Evolutionary conservation across 35 echinoderm and acorn worm species (phyloP), one percentile per base, ranked within the genome.

Genomic region (Stichopus chloronotus): DNA sequence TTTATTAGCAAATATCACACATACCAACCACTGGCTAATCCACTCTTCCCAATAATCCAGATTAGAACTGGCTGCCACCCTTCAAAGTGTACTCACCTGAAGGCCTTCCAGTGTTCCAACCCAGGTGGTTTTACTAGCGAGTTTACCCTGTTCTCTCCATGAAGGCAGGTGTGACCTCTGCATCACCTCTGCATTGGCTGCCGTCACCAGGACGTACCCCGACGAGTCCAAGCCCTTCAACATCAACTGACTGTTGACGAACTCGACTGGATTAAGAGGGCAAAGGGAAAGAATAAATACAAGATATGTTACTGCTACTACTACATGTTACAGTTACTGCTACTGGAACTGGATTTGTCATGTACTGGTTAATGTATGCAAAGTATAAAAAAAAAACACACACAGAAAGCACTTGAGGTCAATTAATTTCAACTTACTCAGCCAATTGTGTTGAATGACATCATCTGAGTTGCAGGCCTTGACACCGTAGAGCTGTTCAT

Each of bases 241-340:
- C 97, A 99, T 96, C 17, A 99, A 83, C 52, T 98, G 95, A 80
- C 97, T 99, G 92, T 99, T 99, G 43, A 93, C 90, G 58, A 99
- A 92, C 71, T 98, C 97, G 92, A 99, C 97, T 99, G 91, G n/a
- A 83, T 56, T 92, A 57, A 59, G 52, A 79, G 11, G 54, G 53
- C 72, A 90, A 92, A 9, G 57, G 11, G 21, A 43, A 43, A 43
- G 30, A 43, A 43, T 43, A 43, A 43, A 43, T 43, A 43, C 30
- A 43, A 43, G 22, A 72, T 13, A 13, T 72, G 69, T 21, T 72
- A 13, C 13, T 16, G 2, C 69, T 21, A 13, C 69, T 72, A 72
- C 4, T 4, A 13, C 22, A 22, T 13, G 69, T 16, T 13, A 72
- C 69, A 72, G 22, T 21, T 72, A 72, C 69, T 16, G 69, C 1